Conservation (phyloP, 2,113 vertebrate genomes). For the Micromys minutus region DNA sequence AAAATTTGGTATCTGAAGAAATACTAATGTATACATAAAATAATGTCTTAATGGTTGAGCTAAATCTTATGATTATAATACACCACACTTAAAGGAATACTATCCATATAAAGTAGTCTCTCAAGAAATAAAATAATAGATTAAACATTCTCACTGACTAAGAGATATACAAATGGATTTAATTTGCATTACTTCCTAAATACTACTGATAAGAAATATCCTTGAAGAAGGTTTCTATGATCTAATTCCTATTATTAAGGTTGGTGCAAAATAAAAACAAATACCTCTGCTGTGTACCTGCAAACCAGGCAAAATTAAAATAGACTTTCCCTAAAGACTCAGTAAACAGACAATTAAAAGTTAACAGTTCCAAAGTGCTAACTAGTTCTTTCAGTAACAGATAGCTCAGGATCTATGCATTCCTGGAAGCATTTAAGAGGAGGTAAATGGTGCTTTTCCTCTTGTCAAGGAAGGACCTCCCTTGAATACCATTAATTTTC, state of each 20-base stretch:
- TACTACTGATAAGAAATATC: constrained; percentile 53
- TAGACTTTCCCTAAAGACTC: constrained; percentile 51
- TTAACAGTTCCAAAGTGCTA: constrained; percentile 60
- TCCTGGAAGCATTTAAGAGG: constrained; percentile 34
- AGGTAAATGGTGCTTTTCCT: constrained; percentile 39
- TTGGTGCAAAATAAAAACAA: constrained; percentile 62
- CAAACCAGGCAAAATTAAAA: constrained; percentile 65
- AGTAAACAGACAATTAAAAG: constrained; percentile 71
- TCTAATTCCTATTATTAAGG: constrained; percentile 66
- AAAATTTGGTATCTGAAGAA: not conserved
- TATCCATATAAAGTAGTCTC: constrained; percentile 41
- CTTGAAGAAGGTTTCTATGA: constrained; percentile 79
- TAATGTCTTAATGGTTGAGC: not conserved
- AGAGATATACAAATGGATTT: constrained; percentile 46
- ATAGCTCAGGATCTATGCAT: constrained; percentile 61
- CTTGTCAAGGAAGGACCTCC: constrained; percentile 51
- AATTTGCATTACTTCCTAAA: constrained; percentile 54
- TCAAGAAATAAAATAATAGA: constrained; percentile 65
- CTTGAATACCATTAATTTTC: constrained; percentile 61
- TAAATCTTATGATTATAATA: constrained; percentile 63
- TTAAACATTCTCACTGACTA: constrained; percentile 37
- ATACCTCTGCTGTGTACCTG: constrained; percentile 48
- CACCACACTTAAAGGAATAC: constrained; percentile 30
- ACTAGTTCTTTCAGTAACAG: constrained; percentile 43
- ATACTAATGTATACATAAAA: constrained; percentile 53